phyloP scores from a whole-genome alignment of 2,888 invertebrate genomes.

The Drosophila bunnanda region DNA sequence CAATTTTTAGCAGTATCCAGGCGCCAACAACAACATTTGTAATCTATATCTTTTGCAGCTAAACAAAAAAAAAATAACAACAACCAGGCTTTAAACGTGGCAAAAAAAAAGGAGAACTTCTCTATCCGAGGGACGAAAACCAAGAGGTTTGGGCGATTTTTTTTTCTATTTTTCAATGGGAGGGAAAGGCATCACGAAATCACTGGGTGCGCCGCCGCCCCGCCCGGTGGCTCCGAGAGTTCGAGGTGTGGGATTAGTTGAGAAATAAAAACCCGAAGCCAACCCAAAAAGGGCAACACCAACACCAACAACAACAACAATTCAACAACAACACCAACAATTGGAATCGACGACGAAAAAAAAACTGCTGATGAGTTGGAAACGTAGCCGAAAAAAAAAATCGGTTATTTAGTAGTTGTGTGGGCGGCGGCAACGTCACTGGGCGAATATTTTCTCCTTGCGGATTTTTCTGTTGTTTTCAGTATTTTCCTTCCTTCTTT shows the following conservation, averaged over 20 bases:
- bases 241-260: constrained; percentile 72
- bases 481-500: constrained; percentile 23
- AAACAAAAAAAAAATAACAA: constrained; percentile 42
- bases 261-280: constrained; percentile 72
- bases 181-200: constrained; percentile 67
- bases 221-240: constrained; percentile 17
- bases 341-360: constrained; percentile 48
- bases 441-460: constrained; percentile 41
- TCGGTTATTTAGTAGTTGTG: constrained; percentile 58
- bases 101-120: constrained; percentile 29
- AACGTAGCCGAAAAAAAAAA: constrained; percentile 50
- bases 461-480: constrained; percentile 37
- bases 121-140: constrained; percentile 33
- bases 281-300: constrained; percentile 54
- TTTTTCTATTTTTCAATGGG: constrained; percentile 6
- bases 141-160: constrained; percentile 27
- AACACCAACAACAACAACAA: constrained; percentile 17
- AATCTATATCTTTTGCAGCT: constrained; percentile 71
- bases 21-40: constrained; percentile 60
- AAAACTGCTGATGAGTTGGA: constrained; percentile 76
- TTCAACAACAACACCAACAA: constrained; percentile 27
- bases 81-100: constrained; percentile 40
- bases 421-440: constrained; percentile 36
- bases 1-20: constrained; percentile 47
- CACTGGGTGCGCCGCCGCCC: constrained; percentile 65